phyloP scores from a whole-genome alignment of 1,140 invertebrate genomes.

The Acromyrmex echinatior region DNA sequence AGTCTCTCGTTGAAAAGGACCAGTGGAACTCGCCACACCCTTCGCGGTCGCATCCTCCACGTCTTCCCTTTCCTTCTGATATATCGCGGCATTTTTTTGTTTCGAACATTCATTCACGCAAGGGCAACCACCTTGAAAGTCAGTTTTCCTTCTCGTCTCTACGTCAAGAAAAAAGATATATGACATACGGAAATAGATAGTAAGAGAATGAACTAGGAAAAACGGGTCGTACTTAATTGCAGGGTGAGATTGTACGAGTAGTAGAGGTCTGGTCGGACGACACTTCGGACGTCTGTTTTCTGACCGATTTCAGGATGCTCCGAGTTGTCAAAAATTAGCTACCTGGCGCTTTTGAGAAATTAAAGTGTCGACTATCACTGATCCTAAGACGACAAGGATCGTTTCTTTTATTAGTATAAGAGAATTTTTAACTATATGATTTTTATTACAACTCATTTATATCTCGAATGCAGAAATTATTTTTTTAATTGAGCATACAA shows the following conservation, averaged over 20 bases:
- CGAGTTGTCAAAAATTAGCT: conserved; percentile 25
- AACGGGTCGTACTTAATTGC: conserved; percentile 43
- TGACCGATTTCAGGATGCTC: background rate
- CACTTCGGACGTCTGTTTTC: conserved; percentile 32
- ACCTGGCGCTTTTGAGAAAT: conserved; percentile 21
- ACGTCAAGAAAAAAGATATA: background rate
- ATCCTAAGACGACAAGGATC: background rate
- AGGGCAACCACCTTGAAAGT: conserved; percentile 49
- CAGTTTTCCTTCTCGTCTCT: conserved; percentile 34
- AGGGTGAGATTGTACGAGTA: conserved; percentile 44
- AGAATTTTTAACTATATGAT: background rate
- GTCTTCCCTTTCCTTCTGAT: background rate
- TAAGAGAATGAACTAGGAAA: conserved; percentile 8
- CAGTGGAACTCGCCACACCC: conserved; percentile 52
- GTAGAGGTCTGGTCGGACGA: background rate
- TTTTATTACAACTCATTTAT: background rate
- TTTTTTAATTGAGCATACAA: background rate
- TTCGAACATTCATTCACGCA: conserved; percentile 60
- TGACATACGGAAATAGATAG: conserved; percentile 22
- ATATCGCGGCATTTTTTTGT: conserved; percentile 68
- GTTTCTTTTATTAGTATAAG: background rate
- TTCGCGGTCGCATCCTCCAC: conserved; percentile 31
- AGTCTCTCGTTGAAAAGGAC: conserved; percentile 51
- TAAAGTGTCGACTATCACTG: conserved; percentile 3
- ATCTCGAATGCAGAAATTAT: background rate